Percentiles rank a stretch among this genome's conserved stretches.
phyloP scores from a whole-genome alignment of 2,113 vertebrate genomes.

The Tringa solitaria region DNA sequence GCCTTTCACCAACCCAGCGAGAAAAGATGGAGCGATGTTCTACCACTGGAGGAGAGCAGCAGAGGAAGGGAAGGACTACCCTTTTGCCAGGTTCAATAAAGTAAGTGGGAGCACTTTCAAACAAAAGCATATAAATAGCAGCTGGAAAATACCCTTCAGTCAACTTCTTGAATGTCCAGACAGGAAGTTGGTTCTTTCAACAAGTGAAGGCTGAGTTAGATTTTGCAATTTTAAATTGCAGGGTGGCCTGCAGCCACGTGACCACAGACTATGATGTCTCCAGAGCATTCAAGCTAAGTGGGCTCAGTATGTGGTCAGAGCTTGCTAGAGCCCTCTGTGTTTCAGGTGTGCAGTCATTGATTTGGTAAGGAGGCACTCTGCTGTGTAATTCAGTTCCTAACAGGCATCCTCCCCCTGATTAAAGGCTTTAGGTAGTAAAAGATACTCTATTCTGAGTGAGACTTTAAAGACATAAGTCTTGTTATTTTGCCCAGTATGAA shows the following conservation, averaged over 20 bases:
- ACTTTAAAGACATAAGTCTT: neutral
- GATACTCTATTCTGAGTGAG: neutral
- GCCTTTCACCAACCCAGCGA: constrained; percentile 96
- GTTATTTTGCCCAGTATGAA: constrained; percentile 35
- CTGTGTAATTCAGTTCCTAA: neutral
- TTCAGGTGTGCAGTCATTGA: neutral
- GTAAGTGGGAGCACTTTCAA: constrained; percentile 65
- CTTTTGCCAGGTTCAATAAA: constrained; percentile 98
- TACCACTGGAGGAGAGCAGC: constrained; percentile 96
- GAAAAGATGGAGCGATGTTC: constrained; percentile 95
- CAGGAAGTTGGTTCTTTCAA: neutral
- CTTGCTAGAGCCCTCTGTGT: neutral
- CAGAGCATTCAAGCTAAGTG: neutral
- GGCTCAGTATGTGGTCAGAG: neutral
- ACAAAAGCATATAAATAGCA: neutral
- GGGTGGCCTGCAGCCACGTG: neutral
- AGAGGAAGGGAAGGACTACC: constrained; percentile 97
- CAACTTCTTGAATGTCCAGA: neutral
- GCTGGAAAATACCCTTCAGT: neutral
- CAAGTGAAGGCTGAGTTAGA: neutral
- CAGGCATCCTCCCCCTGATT: neutral
- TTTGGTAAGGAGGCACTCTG: neutral
- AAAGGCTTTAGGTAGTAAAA: neutral
- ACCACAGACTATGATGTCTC: neutral
- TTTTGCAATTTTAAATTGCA: constrained; percentile 1